Evolutionary conservation across 2,888 invertebrate genomes (phyloP).

Genomic region (Plagodis pulveraria): DNA sequence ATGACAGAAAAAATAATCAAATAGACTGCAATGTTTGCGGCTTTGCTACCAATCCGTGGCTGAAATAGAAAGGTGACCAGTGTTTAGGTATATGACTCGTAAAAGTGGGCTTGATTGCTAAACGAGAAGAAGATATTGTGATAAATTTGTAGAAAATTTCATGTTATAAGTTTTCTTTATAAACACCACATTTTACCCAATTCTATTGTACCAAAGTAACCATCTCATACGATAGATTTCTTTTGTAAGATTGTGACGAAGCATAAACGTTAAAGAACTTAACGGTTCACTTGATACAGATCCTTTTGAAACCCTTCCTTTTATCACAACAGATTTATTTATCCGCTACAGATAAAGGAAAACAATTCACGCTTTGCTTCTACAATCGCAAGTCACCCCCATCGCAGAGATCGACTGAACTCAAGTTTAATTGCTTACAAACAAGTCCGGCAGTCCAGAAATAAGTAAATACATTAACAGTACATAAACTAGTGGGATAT

Average conservation of each 20-base stretch:
- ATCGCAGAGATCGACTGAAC: constrained; percentile 35
- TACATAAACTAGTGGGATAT: constrained; percentile 3
- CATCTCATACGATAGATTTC: constrained; percentile 13
- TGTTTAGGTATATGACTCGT: no score
- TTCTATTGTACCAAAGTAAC: constrained; percentile 10
- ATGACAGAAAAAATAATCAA: no score
- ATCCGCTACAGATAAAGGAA: constrained; percentile 30
- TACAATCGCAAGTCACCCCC: constrained; percentile 33
- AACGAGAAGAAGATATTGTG: no score
- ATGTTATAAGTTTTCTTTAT: not conserved
- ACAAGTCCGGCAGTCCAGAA: constrained; percentile 40
- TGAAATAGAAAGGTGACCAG: no score
- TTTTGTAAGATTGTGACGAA: constrained; percentile 24
- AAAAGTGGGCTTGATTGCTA: no score
- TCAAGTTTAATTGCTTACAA: constrained; percentile 58
- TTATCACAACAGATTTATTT: constrained; percentile 27
- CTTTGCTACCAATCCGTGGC: no score
- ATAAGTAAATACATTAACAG: constrained; percentile 45
- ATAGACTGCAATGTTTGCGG: no score
- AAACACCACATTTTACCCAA: constrained; percentile 1
- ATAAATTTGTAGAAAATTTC: no score
- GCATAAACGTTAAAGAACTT: constrained; percentile 24
- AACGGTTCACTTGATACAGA: constrained; percentile 30
- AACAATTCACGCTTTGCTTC: constrained; percentile 31
- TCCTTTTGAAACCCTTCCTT: constrained; percentile 23